Evolutionary conservation across 2,888 invertebrate genomes (phyloP), one percentile per base, ranked within the genome.

Genomic region (Luffia ferchaultella): DNA sequence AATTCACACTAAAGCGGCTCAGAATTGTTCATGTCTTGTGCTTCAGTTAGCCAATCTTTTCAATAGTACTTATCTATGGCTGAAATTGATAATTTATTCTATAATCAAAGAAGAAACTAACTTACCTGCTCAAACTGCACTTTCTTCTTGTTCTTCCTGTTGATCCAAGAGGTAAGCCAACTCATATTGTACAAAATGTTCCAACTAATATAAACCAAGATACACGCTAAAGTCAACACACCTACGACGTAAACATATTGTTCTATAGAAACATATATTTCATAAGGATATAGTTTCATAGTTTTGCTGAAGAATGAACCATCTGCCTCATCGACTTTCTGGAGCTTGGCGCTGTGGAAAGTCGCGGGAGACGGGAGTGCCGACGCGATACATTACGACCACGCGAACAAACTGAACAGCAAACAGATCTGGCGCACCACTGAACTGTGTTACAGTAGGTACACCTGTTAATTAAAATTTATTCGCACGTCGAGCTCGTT

Each of bases 51-150:
- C n/a, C n/a, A n/a, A n/a, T n/a, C n/a, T n/a, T n/a, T n/a, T n/a
- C n/a, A n/a, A n/a, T n/a, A n/a, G n/a, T n/a, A n/a, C n/a, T n/a
- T n/a, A n/a, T n/a, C n/a, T n/a, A n/a, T n/a, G n/a, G n/a, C n/a
- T n/a, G n/a, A n/a, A n/a, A n/a, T n/a, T n/a, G n/a, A n/a, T n/a
- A n/a, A n/a, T n/a, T n/a, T n/a, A n/a, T n/a, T n/a, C n/a, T n/a
- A n/a, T n/a, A n/a, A n/a, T n/a, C n/a, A n/a, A n/a, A n/a, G n/a
- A n/a, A n/a, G n/a, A n/a, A n/a, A n/a, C n/a, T n/a, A n/a, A 46
- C 46, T 46, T n/a, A 46, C 46, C 46, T 20, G 20, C 30, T 46
- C 40, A 9, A 46, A 30, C 17, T 30, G 46, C 17, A 46, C n/a
- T n/a, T 46, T 20, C 40, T 49, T 45, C 40, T 18, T n/a, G 9